Evolutionary conservation across 2,113 vertebrate genomes (phyloP).

Genomic region (Porphyrio hochstetteri): DNA sequence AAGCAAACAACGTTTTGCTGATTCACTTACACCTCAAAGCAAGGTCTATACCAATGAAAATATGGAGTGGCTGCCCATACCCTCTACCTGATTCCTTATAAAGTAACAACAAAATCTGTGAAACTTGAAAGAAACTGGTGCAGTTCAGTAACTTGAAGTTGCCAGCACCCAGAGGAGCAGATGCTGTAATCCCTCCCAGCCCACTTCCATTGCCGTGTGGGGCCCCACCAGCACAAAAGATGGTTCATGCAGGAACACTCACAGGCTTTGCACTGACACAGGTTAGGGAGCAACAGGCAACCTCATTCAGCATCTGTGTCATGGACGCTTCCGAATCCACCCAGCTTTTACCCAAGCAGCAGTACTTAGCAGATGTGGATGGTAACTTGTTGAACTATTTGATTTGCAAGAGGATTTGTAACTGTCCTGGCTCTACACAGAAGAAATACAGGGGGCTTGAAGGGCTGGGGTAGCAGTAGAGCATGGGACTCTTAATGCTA

Average conservation of each 20-base stretch:
- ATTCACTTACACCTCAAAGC: background rate
- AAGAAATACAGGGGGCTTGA: too few species aligned
- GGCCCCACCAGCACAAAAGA: background rate
- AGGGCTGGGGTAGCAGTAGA: too few species aligned
- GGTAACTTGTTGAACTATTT: background rate
- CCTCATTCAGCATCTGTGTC: background rate
- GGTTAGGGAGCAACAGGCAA: background rate
- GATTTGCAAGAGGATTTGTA: background rate
- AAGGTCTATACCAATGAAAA: background rate
- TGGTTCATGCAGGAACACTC: background rate
- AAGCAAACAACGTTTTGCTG: background rate
- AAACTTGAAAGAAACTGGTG: too few species aligned
- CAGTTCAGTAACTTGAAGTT: background rate
- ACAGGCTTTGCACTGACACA: background rate
- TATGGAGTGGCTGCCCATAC: background rate
- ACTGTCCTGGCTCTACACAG: too few species aligned
- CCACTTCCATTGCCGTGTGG: fast-evolving
- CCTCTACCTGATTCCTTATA: background rate
- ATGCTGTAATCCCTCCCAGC: background rate
- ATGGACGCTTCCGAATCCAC: background rate
- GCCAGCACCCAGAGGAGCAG: background rate
- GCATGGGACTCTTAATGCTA: too few species aligned
- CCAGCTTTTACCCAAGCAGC: background rate
- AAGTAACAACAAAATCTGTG: background rate
- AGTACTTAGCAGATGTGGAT: fast-evolving